Base-by-base conservation (phyloP, 2,888 invertebrate genomes). In the Anaspis maculata region DNA sequence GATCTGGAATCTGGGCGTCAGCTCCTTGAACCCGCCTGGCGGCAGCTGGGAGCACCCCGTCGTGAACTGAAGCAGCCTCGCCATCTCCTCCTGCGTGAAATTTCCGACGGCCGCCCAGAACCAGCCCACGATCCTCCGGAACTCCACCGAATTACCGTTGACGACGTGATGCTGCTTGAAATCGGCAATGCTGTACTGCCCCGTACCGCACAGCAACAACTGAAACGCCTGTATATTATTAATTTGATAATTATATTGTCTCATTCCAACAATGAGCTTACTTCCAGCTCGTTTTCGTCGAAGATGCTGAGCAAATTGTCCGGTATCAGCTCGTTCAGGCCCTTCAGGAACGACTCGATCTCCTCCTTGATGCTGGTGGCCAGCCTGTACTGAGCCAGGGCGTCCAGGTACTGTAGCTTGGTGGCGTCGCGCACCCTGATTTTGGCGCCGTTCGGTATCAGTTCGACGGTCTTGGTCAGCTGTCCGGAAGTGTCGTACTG, bases 271-370 rank as follows among this genome's bases (percentile, higher is more conserved):
- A 19, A n/a, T 7, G 6, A 34, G 52, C 62, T 61, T 61, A 90
- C 89, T 83, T 95, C 94, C 14, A 95, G 72, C 68, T 95, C 94
- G 67, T 91, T 90, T 68, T 94, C 94, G 68, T 94, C 92, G 67
- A 95, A 94, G 62, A 92, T 91, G 58, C 89, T 88, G 41, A 95
- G 73, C 51, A 94, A 74, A 69, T 90, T 87, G 67, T 90, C 90
- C 3, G 95, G 92, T 56, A 94, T 88, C 24, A 94, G 77, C 62
- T 89, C 83, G 65, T 88, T 86, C 31, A 94, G 76, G 1, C 94
- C 95, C 54, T 87, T 83, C 27, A 92, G 73, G 69, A 95, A 94
- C 46, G 84, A 80, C 57, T 85, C 90, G 27, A 87, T 76, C 70
- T 94, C 91, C 32, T 78, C 77, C 43, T 84, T 80, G 46, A 87